Conservation (phyloP, 2,888 invertebrate species). For the Sinelater perroti region DNA sequence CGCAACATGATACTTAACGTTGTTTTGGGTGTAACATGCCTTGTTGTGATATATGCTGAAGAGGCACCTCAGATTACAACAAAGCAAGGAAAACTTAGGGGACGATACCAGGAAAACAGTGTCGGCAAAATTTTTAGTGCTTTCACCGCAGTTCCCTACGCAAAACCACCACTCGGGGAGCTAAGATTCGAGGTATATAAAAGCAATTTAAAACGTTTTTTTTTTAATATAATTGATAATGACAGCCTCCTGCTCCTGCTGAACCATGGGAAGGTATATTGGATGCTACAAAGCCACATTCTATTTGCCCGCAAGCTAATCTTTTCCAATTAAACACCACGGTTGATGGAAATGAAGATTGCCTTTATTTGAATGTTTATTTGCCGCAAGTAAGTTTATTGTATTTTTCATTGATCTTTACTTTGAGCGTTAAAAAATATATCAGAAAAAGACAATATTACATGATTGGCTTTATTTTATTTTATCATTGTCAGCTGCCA, state of each 20-base stretch:
- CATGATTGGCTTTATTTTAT: too few species aligned
- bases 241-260: slow-evolving; percentile 73
- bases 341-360: slow-evolving; percentile 80
- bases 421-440: too few species aligned
- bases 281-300: slow-evolving; percentile 71
- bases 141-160: slow-evolving; percentile 72
- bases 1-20: too few species aligned
- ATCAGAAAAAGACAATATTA: too few species aligned
- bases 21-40: too few species aligned
- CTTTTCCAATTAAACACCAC: neutral
- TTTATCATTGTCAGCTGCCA: slow-evolving; percentile 66
- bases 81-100: slow-evolving; percentile 16
- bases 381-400: slow-evolving; percentile 64
- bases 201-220: slow-evolving; percentile 26
- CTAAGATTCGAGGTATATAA: slow-evolving; percentile 58
- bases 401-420: too few species aligned
- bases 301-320: slow-evolving; percentile 76
- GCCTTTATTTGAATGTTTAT: slow-evolving; percentile 82
- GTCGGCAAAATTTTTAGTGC: slow-evolving; percentile 67
- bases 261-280: slow-evolving; percentile 70
- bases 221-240: slow-evolving; percentile 30
- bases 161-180: slow-evolving; percentile 61
- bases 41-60: neutral
- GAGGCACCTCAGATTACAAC: slow-evolving; percentile 6
- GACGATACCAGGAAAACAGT: slow-evolving; percentile 61